Conservation (phyloP, 2,797 vertebrate genomes). For the Pangasius larnaudii region DNA sequence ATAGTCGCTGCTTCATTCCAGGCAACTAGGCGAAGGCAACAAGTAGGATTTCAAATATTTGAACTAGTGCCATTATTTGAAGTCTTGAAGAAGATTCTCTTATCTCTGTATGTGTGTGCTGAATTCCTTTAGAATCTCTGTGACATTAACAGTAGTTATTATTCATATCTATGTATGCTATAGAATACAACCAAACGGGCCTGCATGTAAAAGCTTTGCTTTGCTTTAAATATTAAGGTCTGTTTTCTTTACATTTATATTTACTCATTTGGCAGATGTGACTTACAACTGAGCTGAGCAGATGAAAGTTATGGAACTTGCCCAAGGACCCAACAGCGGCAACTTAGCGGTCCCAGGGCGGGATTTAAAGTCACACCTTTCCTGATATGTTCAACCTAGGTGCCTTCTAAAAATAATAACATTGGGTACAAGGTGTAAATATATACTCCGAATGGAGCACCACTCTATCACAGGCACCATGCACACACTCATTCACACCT, state of each 20-base stretch:
- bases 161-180: background rate
- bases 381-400: background rate
- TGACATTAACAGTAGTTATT: background rate
- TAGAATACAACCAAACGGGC: background rate
- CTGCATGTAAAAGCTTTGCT: background rate
- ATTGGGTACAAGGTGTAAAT: background rate
- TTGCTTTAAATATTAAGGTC: background rate
- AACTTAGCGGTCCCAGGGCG: too few relatives aligned
- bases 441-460: background rate
- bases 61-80: slow-evolving; percentile 16
- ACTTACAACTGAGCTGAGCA: background rate
- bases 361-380: background rate
- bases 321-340: background rate
- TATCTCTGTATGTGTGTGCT: background rate
- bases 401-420: background rate
- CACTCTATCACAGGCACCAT: background rate
- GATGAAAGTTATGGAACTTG: background rate
- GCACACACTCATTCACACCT: background rate
- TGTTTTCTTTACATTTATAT: background rate
- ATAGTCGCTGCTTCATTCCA: background rate
- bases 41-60: slow-evolving; percentile 5
- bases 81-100: background rate
- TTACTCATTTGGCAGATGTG: background rate
- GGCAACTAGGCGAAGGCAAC: background rate
- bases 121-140: background rate